Base-by-base conservation (phyloP, 2,888 invertebrate species). In the Nebria brevicollis region DNA sequence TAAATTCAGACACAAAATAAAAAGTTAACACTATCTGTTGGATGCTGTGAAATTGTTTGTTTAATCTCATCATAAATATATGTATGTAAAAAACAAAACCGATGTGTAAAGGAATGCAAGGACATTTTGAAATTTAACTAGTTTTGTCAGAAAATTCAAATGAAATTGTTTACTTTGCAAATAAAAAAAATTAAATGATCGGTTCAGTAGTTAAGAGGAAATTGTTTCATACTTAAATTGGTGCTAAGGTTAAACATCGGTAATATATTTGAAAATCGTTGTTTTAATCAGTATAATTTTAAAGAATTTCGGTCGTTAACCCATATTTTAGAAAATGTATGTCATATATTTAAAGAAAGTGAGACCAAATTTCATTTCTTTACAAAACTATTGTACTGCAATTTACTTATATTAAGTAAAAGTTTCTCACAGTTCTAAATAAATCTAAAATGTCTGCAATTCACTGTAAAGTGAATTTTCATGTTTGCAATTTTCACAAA, bases 291-390 rank as follows among this genome's bases (percentile, higher is more conserved):
- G 8, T 54, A 54, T 54, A 54, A 54, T 54, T 54, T 54, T 54
- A 54, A 54, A 54, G 54, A 11, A 54, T 54, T 54, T 54, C 54
- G 54, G 54, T 54, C 54, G 54, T 54, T 54, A 54, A 54, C 54
- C 54, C 54, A 54, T 54, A 54, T 54, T 54, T 3, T 7, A 54
- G 54, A 54, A 54, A 54, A 54, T 54, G 54, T 54, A 54, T 54
- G 54, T 54, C 54, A 54, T 54, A 54, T 54, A 54, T 54, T 54
- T 54, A 54, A 54, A 54, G 54, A 54, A 54, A 54, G 54, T 54
- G 54, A 54, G 54, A 54, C 54, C 54, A 54, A 54, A 54, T 54
- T 54, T 54, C 54, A 54, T 54, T 54, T 54, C 54, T 54, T 54
- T 54, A 54, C 54, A 54, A 54, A 54, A 5, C 54, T 54, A 54